Evolutionary conservation across 2,113 vertebrate species (phyloP), one percentile per base, ranked within the genome.

Genomic region (Albula goreensis): DNA sequence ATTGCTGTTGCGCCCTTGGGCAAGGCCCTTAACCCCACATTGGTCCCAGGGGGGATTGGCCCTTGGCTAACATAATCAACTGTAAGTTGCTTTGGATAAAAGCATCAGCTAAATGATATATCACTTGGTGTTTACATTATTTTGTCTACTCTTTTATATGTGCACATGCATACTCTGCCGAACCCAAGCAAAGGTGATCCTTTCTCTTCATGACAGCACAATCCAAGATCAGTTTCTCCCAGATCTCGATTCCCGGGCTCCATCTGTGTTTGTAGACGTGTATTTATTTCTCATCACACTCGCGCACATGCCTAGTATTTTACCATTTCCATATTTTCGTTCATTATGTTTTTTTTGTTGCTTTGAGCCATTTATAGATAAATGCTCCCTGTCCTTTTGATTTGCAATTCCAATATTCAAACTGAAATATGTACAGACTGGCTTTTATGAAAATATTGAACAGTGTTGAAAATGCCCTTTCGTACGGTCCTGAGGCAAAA

Each of bases 371-470:
- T 74, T 74, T 74, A 74, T 74, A 31, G 2, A 25, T 25, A 19
- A 74, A 74, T 74, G 22, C 31, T 48, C 49, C 52, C 74, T 5
- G 22, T 56, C 52, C 12, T 86, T 48, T 78, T 78, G 53, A 74
- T 87, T 82, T 84, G 87, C 83, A 86, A 89, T 88, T 86, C 70
- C 87, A 87, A 86, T 86, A 10, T 25, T 7, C 31, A 78, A 49
- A 86, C 52, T 70, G 60, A 57, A 81, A 31, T 52, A 22, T 78
- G 41, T 66, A 41, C 17, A 52, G 19, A 53, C 22, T 49, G 52
- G 51, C 78, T 56, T 41, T 48, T 78, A 51, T 50, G 74, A 80
- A 86, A 81, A 51, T 78, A 82, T 60, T 83, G 52, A n/a, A 74
- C 31, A 80, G 57, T 78, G 81, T 74, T 22, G 81, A 70, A 85